Evolutionary conservation across 2,888 invertebrate genomes (phyloP).

Genomic region (Tenthredo distinguenda): DNA sequence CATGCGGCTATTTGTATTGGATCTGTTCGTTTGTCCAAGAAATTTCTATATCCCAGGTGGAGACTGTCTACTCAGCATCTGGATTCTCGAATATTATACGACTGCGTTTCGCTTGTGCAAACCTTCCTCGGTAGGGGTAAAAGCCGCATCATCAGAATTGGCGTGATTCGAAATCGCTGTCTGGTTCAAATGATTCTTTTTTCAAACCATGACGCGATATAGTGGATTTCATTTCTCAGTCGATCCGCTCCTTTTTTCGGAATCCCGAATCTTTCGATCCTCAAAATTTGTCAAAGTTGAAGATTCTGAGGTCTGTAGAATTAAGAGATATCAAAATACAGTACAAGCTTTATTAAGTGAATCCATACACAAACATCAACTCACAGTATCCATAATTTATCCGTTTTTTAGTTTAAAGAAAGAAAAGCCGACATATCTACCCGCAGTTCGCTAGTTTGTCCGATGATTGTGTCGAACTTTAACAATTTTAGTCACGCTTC

Average conservation of each 20-base stretch:
- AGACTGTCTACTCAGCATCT: not conserved
- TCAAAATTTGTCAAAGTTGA: not conserved
- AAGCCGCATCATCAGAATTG: not conserved
- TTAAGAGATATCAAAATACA: not conserved
- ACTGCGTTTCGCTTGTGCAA: not conserved
- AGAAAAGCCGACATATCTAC: too few species aligned
- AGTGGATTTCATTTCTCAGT: not conserved
- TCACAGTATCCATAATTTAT: not conserved
- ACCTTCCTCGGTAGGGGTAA: not conserved
- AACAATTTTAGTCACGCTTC: constrained; percentile 44
- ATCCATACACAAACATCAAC: not conserved
- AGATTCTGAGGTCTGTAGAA: not conserved
- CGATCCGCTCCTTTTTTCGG: not conserved
- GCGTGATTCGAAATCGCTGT: not conserved
- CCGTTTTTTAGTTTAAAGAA: too few species aligned
- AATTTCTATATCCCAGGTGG: not conserved
- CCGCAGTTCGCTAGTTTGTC: not conserved
- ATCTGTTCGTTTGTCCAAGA: constrained; percentile 27
- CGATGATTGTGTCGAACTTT: not conserved
- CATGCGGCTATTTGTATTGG: constrained; percentile 26
- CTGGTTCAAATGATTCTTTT: not conserved
- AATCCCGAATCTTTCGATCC: not conserved
- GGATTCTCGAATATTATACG: not conserved
- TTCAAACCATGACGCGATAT: not conserved
- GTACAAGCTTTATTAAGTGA: not conserved